Evolutionary conservation across 2,113 vertebrate genomes (phyloP), one percentile per base, ranked within the genome.

Genomic region (Andinoacara biseriatus): DNA sequence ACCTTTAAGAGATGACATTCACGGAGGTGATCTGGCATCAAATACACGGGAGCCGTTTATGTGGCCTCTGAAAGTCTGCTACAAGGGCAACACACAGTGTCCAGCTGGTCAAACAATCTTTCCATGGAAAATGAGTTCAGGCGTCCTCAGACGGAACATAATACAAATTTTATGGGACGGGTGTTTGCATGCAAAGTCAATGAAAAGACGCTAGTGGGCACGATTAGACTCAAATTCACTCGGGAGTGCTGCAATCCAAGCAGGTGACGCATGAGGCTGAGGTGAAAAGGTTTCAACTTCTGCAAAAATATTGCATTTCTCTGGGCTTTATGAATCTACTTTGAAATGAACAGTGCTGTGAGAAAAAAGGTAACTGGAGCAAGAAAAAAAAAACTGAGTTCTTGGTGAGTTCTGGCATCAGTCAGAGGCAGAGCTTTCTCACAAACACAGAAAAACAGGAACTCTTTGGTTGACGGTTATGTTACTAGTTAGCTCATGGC

Each of bases 1-100:
- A 58, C 59, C 82, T 67, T 83, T 67, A 57, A 58, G 54, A 86
- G 62, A 77, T 65, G 78, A 91, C 84, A 74, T 86, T 80, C 81
- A 76, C 4, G 31, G 54, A 74, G 89, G 78, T 58, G 75, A 77
- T 74, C 62, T 62, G 60, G 63, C 46, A 74, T 82, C 58, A 61
- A 56, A 85, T 40, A 78, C 52, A 33, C 4, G 0, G 15, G 56
- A 62, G 49, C 14, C 35, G 74, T 69, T 67, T 33, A 40, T 67
- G 49, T 17, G 58, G 29, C n/a, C 52, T 59, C 20, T 83, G 10
- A 57, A 22, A 65, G 22, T 76, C 40, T 35, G 62, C 26, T 35
- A 29, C 43, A 40, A 72, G 79, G 76, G 74, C 24, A 62, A 84
- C 17, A 18, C 31, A 49, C 14, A 46, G 54, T 29, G 13, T 33